Conservation (phyloP, 2,113 vertebrate genomes). For the Oceanites oceanicus region DNA sequence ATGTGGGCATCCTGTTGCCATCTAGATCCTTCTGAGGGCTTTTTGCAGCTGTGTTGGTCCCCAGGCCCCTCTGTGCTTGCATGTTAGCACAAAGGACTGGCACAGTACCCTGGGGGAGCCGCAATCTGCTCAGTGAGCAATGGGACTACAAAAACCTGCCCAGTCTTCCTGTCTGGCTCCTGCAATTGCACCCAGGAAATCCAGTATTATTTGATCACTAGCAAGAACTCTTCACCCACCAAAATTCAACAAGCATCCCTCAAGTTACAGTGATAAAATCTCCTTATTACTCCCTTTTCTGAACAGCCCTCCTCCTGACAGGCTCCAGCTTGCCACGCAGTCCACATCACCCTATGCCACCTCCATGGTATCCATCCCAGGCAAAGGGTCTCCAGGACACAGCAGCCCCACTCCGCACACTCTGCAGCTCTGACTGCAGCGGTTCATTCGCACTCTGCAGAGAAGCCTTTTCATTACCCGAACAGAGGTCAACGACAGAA, state of each 20-base stretch:
- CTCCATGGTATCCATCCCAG: not conserved
- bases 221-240: not conserved
- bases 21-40: not conserved
- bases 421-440: not conserved
- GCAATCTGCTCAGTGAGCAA: not conserved
- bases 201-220: not conserved
- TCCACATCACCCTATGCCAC: fast-evolving
- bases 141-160: not conserved
- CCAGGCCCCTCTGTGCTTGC: not conserved
- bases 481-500: not conserved
- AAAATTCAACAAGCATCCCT: not conserved
- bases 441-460: not conserved
- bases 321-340: not conserved
- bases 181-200: not conserved
- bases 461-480: not conserved
- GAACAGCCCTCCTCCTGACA: not conserved
- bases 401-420: not conserved
- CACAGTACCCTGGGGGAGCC: not conserved
- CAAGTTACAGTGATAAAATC: not conserved
- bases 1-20: not conserved
- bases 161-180: not conserved
- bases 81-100: not conserved
- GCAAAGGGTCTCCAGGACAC: not conserved
- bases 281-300: not conserved
- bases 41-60: not conserved